Evolutionary conservation across 2,888 invertebrate species (phyloP).

Genomic region (Archips crataeganus): DNA sequence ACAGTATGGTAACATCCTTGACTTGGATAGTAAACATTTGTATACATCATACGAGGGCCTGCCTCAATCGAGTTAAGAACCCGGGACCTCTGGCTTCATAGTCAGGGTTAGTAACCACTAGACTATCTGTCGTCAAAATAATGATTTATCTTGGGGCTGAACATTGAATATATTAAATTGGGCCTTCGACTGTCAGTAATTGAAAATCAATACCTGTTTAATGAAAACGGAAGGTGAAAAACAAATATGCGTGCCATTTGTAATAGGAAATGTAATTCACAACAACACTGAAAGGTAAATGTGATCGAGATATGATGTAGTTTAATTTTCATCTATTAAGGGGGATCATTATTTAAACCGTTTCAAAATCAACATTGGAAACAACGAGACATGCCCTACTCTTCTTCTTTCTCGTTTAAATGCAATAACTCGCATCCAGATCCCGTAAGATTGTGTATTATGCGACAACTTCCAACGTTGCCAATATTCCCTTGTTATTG

Average conservation of each 20-base stretch:
- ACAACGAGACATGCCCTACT: too few species aligned
- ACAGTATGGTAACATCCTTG: too few species aligned
- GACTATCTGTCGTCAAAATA: too few species aligned
- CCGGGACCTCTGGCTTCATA: too few species aligned
- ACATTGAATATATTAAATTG: slow-evolving; percentile 33
- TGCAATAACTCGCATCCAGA: not conserved
- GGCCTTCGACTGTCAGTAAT: slow-evolving; percentile 51
- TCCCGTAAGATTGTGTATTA: slow-evolving; percentile 1
- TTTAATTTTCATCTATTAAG: not conserved
- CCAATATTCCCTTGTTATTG: slow-evolving; percentile 60
- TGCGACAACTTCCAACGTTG: slow-evolving; percentile 51
- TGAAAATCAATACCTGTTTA: slow-evolving; percentile 62
- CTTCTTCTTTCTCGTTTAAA: too few species aligned
- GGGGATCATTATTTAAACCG: too few species aligned
- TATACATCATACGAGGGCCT: too few species aligned
- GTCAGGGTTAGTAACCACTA: too few species aligned
- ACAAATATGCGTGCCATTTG: slow-evolving; percentile 35
- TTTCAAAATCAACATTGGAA: too few species aligned
- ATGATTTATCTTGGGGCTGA: slow-evolving; percentile 25
- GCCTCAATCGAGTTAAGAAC: too few species aligned
- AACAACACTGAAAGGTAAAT: not conserved
- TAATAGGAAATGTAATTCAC: not conserved
- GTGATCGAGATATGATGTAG: not conserved
- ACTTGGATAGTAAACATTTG: too few species aligned
- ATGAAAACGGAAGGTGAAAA: slow-evolving; percentile 52